Percentiles rank a stretch among this genome's conserved stretches.
phyloP scores from a whole-genome alignment of 2,888 invertebrate species.

The Ennomos fuscantarius region DNA sequence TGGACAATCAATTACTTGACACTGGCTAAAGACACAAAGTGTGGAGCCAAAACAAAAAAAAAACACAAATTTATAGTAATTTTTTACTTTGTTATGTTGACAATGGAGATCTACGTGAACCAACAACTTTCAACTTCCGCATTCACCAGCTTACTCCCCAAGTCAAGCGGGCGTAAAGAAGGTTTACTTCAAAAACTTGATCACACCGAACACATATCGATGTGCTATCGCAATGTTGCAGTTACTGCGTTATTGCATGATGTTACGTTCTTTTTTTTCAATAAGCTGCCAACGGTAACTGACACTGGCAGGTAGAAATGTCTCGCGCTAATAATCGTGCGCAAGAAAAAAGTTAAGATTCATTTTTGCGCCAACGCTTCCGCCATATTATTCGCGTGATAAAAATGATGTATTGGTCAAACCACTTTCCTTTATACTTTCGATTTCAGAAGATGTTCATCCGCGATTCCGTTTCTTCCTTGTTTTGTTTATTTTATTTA shows the following conservation, averaged over 20 bases:
- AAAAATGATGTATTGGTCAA: constrained; percentile 80
- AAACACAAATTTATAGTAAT: too few relatives aligned
- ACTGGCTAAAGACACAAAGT: too few relatives aligned
- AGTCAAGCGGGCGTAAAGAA: too few relatives aligned
- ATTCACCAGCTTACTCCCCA: too few relatives aligned
- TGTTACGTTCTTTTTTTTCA: constrained; percentile 42
- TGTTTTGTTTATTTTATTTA: constrained; percentile 44
- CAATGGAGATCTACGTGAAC: too few relatives aligned
- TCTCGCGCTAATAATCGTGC: constrained; percentile 60
- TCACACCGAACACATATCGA: constrained; percentile 29
- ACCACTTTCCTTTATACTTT: constrained; percentile 81
- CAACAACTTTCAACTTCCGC: too few relatives aligned
- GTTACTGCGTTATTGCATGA: constrained; percentile 41
- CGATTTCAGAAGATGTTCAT: constrained; percentile 62
- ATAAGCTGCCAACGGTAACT: constrained; percentile 37
- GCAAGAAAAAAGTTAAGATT: constrained; percentile 80
- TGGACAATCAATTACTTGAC: too few relatives aligned
- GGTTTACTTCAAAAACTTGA: not conserved
- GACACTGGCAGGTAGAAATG: constrained; percentile 77
- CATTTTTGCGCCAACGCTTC: constrained; percentile 80
- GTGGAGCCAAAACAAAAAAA: too few relatives aligned
- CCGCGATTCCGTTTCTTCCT: constrained; percentile 52
- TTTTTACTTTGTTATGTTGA: too few relatives aligned
- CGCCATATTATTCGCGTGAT: constrained; percentile 80
- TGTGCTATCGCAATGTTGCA: constrained; percentile 30